These are phyloP conservation scores for Scaptomyza montana DNA, from an alignment of 1,140 invertebrate species.

Conservation along the genomic window DNA sequence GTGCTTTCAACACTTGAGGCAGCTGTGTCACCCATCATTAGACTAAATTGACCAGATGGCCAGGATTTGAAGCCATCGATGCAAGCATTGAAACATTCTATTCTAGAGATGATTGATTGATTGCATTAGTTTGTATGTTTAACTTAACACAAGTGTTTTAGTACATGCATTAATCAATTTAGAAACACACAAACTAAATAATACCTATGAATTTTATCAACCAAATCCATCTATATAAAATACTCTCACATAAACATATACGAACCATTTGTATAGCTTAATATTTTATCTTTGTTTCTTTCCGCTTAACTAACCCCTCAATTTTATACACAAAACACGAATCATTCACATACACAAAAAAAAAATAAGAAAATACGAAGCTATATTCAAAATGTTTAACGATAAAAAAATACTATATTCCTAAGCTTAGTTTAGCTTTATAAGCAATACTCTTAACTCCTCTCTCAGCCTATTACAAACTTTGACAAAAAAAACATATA, in stretches of 20 bases:
- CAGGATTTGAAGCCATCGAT: constrained; percentile 27
- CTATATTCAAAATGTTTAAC: constrained; percentile 35
- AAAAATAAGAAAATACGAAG: constrained; percentile 15
- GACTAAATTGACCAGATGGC: constrained; percentile 41
- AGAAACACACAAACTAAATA: no score
- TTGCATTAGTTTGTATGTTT: neutral
- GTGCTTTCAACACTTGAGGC: constrained; percentile 43
- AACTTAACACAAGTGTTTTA: neutral
- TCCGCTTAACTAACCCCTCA: constrained; percentile 20
- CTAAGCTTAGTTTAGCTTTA: constrained; percentile 65
- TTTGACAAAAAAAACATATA: constrained; percentile 34
- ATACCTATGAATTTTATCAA: neutral
- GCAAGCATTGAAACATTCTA: constrained; percentile 21
- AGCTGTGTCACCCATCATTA: constrained; percentile 6
- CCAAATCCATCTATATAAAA: neutral
- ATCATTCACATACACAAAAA: constrained; percentile 35
- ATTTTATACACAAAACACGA: constrained; percentile 13
- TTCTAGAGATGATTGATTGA: constrained; percentile 32
- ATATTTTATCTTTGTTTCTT: constrained; percentile 12
- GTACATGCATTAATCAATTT: neutral
- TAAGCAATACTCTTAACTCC: constrained; percentile 48
- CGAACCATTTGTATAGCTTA: constrained; percentile 9
- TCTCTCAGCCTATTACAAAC: constrained; percentile 36
- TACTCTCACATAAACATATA: neutral
- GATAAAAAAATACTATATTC: constrained; percentile 32